Conservation (phyloP, 2,888 invertebrate species). For the Trachelus stipa region DNA sequence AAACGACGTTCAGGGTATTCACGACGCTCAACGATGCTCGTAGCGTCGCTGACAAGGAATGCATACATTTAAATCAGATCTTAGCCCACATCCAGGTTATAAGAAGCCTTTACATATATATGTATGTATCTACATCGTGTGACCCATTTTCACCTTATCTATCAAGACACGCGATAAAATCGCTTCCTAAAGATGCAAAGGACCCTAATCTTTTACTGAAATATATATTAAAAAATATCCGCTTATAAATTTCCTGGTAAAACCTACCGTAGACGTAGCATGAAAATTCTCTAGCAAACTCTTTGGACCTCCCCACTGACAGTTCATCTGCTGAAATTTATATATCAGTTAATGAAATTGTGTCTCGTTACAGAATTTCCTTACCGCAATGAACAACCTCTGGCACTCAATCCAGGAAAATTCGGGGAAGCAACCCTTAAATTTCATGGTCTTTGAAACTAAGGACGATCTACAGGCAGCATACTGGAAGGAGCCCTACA, state of each 20-base stretch:
- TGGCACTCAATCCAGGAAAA: conserved; percentile 70
- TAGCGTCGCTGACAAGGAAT: neutral
- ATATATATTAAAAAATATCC: too few relatives aligned
- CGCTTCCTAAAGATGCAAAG: neutral
- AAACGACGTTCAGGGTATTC: neutral
- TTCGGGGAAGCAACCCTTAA: conserved; percentile 71
- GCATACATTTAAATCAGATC: neutral
- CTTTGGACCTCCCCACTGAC: neutral
- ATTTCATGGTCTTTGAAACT: conserved; percentile 75
- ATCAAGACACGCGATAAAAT: neutral
- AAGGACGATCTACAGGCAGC: conserved; percentile 76
- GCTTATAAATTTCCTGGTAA: too few relatives aligned
- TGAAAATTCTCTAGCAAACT: neutral
- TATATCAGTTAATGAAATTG: neutral
- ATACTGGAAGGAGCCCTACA: conserved; percentile 75
- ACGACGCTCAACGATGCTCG: neutral
- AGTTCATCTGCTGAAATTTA: neutral
- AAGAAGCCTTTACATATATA: neutral
- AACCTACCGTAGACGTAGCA: neutral
- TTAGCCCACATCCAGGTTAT: neutral
- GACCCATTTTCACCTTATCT: neutral
- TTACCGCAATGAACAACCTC: conserved; percentile 73
- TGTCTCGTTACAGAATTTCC: conserved; percentile 69
- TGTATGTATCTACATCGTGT: neutral
- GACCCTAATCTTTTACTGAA: neutral